Evolutionary conservation across 2,113 vertebrate genomes (phyloP).

Genomic region (Siphamia tubifer): DNA sequence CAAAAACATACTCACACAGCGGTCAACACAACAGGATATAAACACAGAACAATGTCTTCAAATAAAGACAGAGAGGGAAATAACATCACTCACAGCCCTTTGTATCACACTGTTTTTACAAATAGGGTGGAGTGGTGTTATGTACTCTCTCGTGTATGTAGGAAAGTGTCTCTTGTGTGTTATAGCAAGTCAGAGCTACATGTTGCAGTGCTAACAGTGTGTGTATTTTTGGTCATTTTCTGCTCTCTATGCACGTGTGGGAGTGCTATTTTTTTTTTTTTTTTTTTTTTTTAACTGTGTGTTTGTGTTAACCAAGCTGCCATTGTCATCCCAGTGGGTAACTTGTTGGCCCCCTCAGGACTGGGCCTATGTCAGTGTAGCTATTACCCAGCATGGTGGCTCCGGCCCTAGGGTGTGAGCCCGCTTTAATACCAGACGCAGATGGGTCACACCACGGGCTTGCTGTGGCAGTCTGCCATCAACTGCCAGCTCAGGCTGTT

Average conservation of each 20-base stretch:
- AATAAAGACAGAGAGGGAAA: conserved; percentile 47
- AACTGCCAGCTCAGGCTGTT: conserved; percentile 53
- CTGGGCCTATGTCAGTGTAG: conserved; percentile 58
- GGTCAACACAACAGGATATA: conserved; percentile 64
- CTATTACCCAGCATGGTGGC: conserved; percentile 68
- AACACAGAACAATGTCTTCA: conserved; percentile 67
- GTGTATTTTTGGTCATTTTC: conserved; percentile 9
- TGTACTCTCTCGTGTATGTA: conserved; percentile 11
- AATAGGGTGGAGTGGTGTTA: conserved; percentile 25
- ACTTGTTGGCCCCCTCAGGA: conserved; percentile 72
- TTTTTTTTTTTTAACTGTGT: no score
- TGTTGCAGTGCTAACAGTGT: background rate
- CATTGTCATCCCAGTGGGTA: conserved; percentile 76
- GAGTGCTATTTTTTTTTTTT: conserved; percentile 10
- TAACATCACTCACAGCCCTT: conserved; percentile 49
- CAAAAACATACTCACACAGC: conserved; percentile 34
- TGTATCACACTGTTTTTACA: conserved; percentile 38
- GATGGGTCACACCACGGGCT: conserved; percentile 69
- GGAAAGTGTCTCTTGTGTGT: conserved; percentile 21
- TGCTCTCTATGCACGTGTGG: background rate
- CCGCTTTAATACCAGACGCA: conserved; percentile 75
- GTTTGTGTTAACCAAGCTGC: conserved; percentile 68
- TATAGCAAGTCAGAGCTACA: conserved; percentile 7
- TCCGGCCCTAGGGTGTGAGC: conserved; percentile 66
- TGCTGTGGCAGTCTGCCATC: conserved; percentile 49